Evolutionary conservation across 1,140 invertebrate genomes (phyloP).

Genomic region (Drosophila punjabiensis): DNA sequence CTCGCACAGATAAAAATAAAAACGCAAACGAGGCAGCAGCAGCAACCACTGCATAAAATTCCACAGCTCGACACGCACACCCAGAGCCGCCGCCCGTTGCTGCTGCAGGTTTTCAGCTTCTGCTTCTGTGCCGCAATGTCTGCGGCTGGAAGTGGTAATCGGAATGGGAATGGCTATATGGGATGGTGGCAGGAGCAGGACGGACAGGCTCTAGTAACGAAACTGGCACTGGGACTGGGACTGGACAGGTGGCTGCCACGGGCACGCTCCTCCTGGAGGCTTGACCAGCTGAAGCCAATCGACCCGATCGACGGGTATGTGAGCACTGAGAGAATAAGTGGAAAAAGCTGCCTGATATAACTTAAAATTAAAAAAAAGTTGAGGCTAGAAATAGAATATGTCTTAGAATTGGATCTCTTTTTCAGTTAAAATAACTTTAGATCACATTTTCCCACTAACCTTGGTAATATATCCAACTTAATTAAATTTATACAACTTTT

Average conservation of each 20-base stretch:
- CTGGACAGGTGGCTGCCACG: slow-evolving; percentile 48
- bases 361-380: background rate
- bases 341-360: slow-evolving; percentile 3
- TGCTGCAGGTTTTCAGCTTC: slow-evolving; percentile 40
- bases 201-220: slow-evolving; percentile 19
- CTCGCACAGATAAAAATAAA: slow-evolving; percentile 55
- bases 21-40: slow-evolving; percentile 64
- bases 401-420: background rate
- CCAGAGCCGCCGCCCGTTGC: slow-evolving; percentile 3
- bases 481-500: too few species aligned
- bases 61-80: slow-evolving; percentile 72
- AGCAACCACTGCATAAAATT: slow-evolving; percentile 77
- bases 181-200: slow-evolving; percentile 22
- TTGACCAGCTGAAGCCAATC: slow-evolving; percentile 63
- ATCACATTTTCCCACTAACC: too few species aligned
- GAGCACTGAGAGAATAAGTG: background rate
- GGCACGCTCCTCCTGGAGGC: slow-evolving; percentile 59
- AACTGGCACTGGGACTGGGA: slow-evolving; percentile 47
- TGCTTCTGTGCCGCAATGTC: slow-evolving; percentile 76
- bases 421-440: too few species aligned
- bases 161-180: slow-evolving; percentile 18
- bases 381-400: background rate
- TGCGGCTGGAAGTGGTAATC: slow-evolving; percentile 40
- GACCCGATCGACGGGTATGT: slow-evolving; percentile 72
- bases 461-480: too few species aligned